These are phyloP conservation scores for Panurus biarmicus DNA, from an alignment of 2,113 vertebrate species.

Conservation along the genomic window DNA sequence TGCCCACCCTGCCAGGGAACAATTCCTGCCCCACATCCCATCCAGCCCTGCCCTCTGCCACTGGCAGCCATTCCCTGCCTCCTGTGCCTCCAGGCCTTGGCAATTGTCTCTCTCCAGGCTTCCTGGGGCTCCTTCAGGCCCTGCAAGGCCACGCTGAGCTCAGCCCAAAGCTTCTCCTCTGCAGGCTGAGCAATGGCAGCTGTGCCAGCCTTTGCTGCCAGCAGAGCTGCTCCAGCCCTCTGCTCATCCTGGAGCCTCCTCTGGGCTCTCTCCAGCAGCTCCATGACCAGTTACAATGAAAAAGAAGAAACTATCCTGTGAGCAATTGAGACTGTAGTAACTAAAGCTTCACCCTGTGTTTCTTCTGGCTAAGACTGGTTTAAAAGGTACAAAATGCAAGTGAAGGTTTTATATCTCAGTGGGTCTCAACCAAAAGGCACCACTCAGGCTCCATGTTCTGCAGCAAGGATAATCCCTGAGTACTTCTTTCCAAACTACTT, in stretches of 20 bases:
- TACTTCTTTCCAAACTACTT: background rate
- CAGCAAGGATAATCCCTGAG: background rate
- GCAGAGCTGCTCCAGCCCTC: background rate
- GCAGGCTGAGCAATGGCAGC: background rate
- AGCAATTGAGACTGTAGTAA: background rate
- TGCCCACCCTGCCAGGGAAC: background rate
- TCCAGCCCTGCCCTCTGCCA: background rate
- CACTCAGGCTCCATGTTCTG: background rate
- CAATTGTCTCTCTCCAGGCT: background rate
- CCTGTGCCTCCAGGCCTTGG: background rate
- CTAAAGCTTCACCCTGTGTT: background rate
- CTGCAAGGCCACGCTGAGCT: background rate
- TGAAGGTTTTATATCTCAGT: background rate
- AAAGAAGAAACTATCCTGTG: background rate
- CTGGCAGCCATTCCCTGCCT: background rate
- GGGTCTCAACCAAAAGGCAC: background rate
- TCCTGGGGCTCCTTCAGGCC: background rate
- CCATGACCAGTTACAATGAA: background rate
- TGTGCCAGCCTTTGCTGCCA: background rate
- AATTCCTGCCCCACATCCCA: background rate
- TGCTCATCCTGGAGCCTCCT: background rate
- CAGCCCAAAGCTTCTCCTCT: background rate
- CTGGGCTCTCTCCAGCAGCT: background rate
- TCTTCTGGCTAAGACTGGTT: background rate
- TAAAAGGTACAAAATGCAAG: background rate